Conservation (phyloP, 2,113 vertebrate genomes). For the Noturus placidus region DNA sequence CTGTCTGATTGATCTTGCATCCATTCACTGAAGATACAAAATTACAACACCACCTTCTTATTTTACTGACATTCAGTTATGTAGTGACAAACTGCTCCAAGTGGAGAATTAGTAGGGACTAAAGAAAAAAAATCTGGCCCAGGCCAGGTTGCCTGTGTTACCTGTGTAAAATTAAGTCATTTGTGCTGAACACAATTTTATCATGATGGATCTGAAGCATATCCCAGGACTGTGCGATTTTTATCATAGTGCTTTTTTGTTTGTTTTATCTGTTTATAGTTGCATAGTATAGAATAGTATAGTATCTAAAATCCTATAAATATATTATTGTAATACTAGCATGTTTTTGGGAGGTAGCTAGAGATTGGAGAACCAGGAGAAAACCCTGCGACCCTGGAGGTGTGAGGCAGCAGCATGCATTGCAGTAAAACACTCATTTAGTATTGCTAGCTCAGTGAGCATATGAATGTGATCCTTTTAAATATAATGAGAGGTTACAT, state of each 20-base stretch:
- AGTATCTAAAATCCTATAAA: not conserved
- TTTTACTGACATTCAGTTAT: no score
- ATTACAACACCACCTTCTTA: no score
- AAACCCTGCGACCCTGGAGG: not conserved
- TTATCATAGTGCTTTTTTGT: not conserved
- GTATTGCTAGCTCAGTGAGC: not conserved
- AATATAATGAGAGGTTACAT: not conserved
- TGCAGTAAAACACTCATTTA: not conserved
- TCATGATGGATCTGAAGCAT: not conserved
- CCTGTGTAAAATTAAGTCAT: not conserved
- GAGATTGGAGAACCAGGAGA: not conserved
- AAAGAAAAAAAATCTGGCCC: no score
- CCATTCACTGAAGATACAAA: no score
- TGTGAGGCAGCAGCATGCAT: not conserved
- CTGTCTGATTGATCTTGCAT: no score
- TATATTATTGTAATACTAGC: not conserved
- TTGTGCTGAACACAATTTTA: not conserved
- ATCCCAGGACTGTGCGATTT: not conserved
- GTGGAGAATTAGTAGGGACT: no score
- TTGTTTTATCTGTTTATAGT: not conserved
- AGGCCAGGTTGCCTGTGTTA: no score
- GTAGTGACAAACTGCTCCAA: no score
- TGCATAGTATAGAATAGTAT: no score
- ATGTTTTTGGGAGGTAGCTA: not conserved
- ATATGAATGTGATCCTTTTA: not conserved